Conservation (phyloP, 2,797 vertebrate species). For the Synaphobranchus kaupii region DNA sequence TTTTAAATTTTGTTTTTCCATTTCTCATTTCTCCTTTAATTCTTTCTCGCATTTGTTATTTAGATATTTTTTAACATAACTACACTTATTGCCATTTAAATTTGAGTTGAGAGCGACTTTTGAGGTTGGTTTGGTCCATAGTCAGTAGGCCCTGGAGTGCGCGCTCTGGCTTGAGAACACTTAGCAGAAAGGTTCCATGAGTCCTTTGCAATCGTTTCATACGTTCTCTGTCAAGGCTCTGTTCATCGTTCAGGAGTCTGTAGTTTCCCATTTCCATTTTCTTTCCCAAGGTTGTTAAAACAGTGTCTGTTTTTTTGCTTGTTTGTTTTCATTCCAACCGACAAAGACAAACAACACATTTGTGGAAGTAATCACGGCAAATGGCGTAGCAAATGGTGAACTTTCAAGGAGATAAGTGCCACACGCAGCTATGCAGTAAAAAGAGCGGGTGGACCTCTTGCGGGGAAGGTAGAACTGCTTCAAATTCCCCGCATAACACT, state of each 20-base stretch:
- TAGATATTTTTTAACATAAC: too few relatives aligned
- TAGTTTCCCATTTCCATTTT: neutral
- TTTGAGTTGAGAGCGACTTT: too few relatives aligned
- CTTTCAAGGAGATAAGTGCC: neutral
- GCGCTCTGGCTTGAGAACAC: too few relatives aligned
- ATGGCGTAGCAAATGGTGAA: neutral
- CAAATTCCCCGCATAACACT: neutral
- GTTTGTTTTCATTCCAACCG: neutral
- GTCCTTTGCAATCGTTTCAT: neutral
- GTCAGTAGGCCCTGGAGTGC: too few relatives aligned
- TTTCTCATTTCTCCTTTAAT: too few relatives aligned
- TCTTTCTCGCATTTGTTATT: too few relatives aligned
- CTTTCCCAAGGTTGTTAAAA: neutral
- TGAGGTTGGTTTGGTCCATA: too few relatives aligned
- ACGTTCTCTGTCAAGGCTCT: neutral
- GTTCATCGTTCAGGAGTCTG: neutral
- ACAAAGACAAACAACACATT: neutral
- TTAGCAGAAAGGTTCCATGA: neutral
- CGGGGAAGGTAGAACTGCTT: neutral
- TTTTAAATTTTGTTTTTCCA: too few relatives aligned
- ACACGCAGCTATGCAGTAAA: neutral
- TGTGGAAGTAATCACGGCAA: too few relatives aligned
- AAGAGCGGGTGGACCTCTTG: neutral
- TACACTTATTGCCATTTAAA: too few relatives aligned
- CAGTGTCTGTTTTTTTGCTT: neutral